These are phyloP conservation scores for Xylocampa areola DNA, from an alignment of 2,888 invertebrate genomes.

Conservation along the genomic window DNA sequence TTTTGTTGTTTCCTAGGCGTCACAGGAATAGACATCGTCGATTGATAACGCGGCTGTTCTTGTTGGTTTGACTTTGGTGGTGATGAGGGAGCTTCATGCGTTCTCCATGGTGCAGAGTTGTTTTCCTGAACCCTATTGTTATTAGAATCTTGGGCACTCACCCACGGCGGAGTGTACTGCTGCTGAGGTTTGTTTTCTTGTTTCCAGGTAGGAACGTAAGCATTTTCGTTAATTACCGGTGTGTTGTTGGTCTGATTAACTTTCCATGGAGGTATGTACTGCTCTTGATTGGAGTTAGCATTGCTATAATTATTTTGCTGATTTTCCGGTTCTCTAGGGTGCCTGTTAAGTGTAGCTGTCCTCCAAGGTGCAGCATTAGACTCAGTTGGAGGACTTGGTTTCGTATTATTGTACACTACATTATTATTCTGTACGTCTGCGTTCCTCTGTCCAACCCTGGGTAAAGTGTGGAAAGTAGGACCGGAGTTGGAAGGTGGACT, in stretches of 20 bases:
- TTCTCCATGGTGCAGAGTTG: conserved; percentile 71
- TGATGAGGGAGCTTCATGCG: conserved; percentile 68
- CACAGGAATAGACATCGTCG: conserved; percentile 86
- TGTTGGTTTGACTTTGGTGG: conserved; percentile 67
- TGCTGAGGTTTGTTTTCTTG: conserved; percentile 74
- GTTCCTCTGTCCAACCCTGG: conserved; percentile 76
- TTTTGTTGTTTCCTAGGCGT: conserved; percentile 78
- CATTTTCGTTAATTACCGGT: conserved; percentile 65
- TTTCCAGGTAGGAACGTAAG: conserved; percentile 75
- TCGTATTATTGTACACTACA: conserved; percentile 71
- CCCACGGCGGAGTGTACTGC: conserved; percentile 78
- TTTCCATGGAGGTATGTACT: conserved; percentile 80
- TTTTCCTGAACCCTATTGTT: conserved; percentile 76
- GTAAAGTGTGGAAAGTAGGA: conserved; percentile 79
- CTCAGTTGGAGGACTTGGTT: conserved; percentile 69
- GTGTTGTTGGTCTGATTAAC: conserved; percentile 73
- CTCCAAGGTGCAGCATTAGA: conserved; percentile 80
- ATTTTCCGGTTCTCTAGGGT: conserved; percentile 72
- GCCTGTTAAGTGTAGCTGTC: conserved; percentile 79
- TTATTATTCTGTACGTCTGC: conserved; percentile 75
- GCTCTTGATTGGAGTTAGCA: conserved; percentile 70
- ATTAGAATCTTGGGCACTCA: conserved; percentile 70
- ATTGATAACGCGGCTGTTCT: conserved; percentile 82
- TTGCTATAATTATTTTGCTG: conserved; percentile 72
- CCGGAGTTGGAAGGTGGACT: conserved; percentile 67